phyloP scores from a whole-genome alignment of 2,113 vertebrate species.

The Paraplagusia blochii region DNA sequence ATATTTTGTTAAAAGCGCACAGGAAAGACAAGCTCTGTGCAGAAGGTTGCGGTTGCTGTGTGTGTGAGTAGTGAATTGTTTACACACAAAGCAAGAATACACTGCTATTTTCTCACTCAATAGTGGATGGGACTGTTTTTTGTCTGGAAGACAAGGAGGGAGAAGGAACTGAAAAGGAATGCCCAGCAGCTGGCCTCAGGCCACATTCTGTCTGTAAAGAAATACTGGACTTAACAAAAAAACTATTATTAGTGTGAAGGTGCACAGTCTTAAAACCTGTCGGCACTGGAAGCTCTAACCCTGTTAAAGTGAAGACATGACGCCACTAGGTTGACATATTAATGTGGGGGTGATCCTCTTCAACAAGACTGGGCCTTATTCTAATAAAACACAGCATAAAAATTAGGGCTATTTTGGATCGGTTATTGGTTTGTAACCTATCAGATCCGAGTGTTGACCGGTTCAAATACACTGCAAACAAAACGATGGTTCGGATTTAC shows the following conservation, averaged over 20 bases:
- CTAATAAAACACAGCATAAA: background rate
- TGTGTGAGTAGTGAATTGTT: constrained; percentile 46
- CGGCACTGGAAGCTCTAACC: constrained; percentile 17
- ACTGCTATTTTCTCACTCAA: constrained; percentile 57
- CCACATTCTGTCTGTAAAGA: constrained; percentile 43
- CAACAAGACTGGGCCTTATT: constrained; percentile 3
- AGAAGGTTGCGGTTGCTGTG: constrained; percentile 24
- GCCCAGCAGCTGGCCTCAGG: constrained; percentile 39
- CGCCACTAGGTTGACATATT: constrained; percentile 17
- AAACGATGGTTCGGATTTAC: no score
- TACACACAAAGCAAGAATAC: constrained; percentile 49
- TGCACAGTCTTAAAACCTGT: constrained; percentile 38
- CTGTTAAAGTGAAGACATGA: constrained; percentile 26
- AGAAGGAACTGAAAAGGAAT: background rate
- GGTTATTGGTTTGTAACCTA: no score
- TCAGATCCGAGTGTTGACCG: no score
- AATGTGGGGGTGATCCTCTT: constrained; percentile 15
- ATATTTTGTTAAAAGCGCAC: constrained; percentile 57
- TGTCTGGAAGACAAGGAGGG: constrained; percentile 36
- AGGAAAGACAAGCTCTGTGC: constrained; percentile 49
- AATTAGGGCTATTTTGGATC: no score
- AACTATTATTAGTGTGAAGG: constrained; percentile 27
- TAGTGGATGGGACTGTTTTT: constrained; percentile 54
- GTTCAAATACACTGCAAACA: no score
- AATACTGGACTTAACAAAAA: constrained; percentile 39